These are phyloP conservation scores for Pycnonotus jocosus DNA, from an alignment of 2,113 vertebrate species.

Conservation along the genomic window DNA sequence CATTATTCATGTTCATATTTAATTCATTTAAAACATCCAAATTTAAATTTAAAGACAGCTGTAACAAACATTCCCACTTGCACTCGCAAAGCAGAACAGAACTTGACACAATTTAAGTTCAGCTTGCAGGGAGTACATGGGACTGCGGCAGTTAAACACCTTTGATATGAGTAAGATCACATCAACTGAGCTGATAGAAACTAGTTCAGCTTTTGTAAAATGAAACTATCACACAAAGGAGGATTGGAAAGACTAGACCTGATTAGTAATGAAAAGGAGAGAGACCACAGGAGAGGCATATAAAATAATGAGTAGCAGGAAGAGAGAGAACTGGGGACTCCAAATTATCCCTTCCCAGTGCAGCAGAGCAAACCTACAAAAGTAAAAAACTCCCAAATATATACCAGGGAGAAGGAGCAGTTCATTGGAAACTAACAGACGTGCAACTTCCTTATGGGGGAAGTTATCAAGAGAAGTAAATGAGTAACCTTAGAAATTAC, in stretches of 20 bases:
- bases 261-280: conserved; percentile 21
- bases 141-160: not conserved
- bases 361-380: not conserved
- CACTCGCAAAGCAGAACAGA: not conserved
- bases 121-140: not conserved
- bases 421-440: not conserved
- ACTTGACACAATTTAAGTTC: conserved; percentile 14
- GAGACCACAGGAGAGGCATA: not conserved
- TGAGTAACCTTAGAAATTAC: not conserved
- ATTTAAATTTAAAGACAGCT: conserved; percentile 43
- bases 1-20: conserved; percentile 67
- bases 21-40: conserved; percentile 60
- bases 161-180: conserved; percentile 12
- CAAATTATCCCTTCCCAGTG: not conserved
- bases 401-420: not conserved
- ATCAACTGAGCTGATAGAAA: not conserved
- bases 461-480: not conserved
- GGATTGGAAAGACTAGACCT: conserved; percentile 22
- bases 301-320: not conserved
- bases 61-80: conserved; percentile 43
- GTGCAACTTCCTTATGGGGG: not conserved
- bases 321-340: not conserved
- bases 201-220: conserved; percentile 23
- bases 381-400: not conserved
- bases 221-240: conserved; percentile 1